These are phyloP conservation scores for Haliclystus octoradiatus DNA, from an alignment of 30 jellyfish, hydroid and myxozoan genomes.

Conservation along the genomic window DNA sequence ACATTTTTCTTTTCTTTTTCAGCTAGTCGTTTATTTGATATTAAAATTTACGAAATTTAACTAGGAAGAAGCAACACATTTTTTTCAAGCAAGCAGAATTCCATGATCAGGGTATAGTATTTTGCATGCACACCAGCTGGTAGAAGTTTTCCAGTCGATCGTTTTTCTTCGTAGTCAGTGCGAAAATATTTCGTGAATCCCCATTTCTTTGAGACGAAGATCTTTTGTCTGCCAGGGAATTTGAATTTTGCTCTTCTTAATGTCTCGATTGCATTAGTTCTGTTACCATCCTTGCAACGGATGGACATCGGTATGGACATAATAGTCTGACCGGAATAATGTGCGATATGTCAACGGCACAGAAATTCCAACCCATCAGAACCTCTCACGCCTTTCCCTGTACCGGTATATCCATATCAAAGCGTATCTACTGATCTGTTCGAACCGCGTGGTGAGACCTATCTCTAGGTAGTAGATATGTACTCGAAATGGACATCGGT, in stretches of 20 bases:
- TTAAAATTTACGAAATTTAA: too few relatives aligned
- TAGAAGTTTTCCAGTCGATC: constrained; percentile 53
- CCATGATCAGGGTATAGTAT: constrained; percentile 74
- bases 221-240: constrained; percentile 99
- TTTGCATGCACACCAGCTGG: constrained; percentile 96
- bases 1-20: too few relatives aligned
- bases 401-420: too few relatives aligned
- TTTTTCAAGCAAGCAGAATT: constrained; percentile 69
- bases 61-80: neutral
- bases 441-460: too few relatives aligned
- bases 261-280: constrained; percentile 94
- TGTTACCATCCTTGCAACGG: constrained; percentile 82
- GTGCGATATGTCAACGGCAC: too few relatives aligned
- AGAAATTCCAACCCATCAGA: too few relatives aligned
- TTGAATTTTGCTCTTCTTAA: constrained; percentile 97
- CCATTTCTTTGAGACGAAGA: constrained; percentile 88
- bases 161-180: constrained; percentile 50
- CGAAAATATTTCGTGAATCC: constrained; percentile 92
- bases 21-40: too few relatives aligned
- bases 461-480: too few relatives aligned
- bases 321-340: constrained; percentile 97
- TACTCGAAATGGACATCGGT: too few relatives aligned
- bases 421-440: too few relatives aligned
- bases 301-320: too few relatives aligned
- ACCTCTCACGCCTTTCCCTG: too few relatives aligned